phyloP scores from a whole-genome alignment of 1,140 invertebrate species.

The Chironomus striatipennis region DNA sequence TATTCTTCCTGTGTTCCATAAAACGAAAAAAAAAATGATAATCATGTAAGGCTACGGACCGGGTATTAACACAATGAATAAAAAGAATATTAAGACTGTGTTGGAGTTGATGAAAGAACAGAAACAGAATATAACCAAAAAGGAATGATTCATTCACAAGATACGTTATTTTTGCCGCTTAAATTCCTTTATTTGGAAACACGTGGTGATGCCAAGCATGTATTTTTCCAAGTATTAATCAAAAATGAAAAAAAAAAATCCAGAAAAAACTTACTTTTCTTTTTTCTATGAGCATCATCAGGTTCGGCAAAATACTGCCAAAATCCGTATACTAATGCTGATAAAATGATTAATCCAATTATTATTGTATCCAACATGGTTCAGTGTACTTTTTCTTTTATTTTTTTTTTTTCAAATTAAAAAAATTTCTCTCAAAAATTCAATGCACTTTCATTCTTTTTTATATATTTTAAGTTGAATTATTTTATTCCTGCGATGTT shows the following conservation, averaged over 20 bases:
- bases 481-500: not conserved
- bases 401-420: not conserved
- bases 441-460: not conserved
- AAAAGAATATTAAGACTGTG: too few relatives aligned
- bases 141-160: not conserved
- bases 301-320: not conserved
- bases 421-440: not conserved
- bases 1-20: too few relatives aligned
- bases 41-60: too few relatives aligned
- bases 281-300: not conserved
- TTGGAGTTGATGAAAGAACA: too few relatives aligned
- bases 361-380: constrained; percentile 4
- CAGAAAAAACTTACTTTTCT: not conserved
- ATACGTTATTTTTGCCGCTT: not conserved
- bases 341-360: constrained; percentile 4
- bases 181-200: not conserved
- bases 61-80: too few relatives aligned
- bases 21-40: too few relatives aligned
- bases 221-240: too few relatives aligned
- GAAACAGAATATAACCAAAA: too few relatives aligned
- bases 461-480: not conserved
- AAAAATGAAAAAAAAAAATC: too few relatives aligned
- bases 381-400: not conserved
- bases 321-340: not conserved
- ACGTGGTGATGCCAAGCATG: not conserved